Evolutionary conservation across 2,113 vertebrate species (phyloP), one percentile per base, ranked within the genome.

Genomic region (Helogale parvula): DNA sequence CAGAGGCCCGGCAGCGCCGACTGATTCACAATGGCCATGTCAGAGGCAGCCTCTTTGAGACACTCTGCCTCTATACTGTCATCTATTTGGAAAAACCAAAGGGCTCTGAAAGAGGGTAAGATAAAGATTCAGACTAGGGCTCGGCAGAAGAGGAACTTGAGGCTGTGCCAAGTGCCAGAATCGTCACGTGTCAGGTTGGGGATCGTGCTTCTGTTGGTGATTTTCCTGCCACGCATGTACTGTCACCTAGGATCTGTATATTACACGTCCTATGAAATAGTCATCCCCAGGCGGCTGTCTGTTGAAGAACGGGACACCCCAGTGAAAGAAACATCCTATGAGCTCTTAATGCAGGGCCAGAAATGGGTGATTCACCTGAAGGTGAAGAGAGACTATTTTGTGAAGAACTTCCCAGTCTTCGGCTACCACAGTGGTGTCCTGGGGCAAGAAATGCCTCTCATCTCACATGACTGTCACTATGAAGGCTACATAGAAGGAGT

Each of bases 391-490:
- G 87, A 82, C 47, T 93, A 98, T 7, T 27, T 94, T 69, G 74
- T 96, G 35, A 89, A 27, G 25, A 88, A 88, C 38, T 89, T 98
- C 21, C 98, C 98, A 0, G 11, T 98, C 63, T 94, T 98, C 57
- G 91, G 76, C 35, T 96, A 97, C 72, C 88, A 94, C 52, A 3
- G 0, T 0, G 96, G 96, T 29, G 29, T 63, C 8, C 54, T 60
- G 3, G 1, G 29, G 11, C 84, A 86, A 9, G 35, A 92, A 1
- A 71, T 6, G 45, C 91, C 96, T 25, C 77, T 4, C 0, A 21
- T 95, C 79, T 83, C 95, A 1, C 95, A 31, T 4, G 92, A 89
- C 76, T 98, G 98, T 89, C 97, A 98, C 92, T 98, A 97, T 3
- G 97, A 97, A 0, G 98, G 98, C 84, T 96, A 98, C 14, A 79